Evolutionary conservation across 2,797 vertebrate genomes (phyloP), one percentile per base, ranked within the genome.

Genomic region (Falco concolor): DNA sequence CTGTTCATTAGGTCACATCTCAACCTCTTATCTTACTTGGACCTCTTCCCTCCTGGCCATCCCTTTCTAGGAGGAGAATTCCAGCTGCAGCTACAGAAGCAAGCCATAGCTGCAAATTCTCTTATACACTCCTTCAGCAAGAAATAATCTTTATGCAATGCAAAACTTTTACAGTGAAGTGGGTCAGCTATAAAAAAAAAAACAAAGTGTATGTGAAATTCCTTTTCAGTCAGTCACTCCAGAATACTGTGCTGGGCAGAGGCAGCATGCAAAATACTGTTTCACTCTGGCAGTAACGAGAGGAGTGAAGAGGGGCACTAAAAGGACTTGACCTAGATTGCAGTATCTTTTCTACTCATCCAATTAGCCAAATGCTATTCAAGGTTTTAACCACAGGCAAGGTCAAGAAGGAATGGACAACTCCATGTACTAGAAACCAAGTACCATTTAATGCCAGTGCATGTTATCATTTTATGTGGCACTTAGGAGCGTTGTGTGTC

Each of bases 291-390:
- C 76, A 67, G 83, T 3, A 30, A 21, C 0, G 4, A 67, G 61
- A 32, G 63, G 24, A 28, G 32, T 3, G 5, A 15, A 19, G 44
- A 49, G 50, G 22, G 32, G 69, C 64, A n/a, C 64, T 8, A 13
- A 59, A 17, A 60, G 61, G 77, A 15, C 30, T 25, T 91, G 94
- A 92, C 95, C 95, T 73, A 94, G 34, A 96, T 89, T 27, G 72
- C 56, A 63, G 20, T 2, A 21, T 60, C 89, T 87, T 63, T 73
- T 32, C 63, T 52, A 47, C 80, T 96, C 89, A 96, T 92, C 93
- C 95, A 24, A 94, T 94, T 57, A 95, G 69, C n/a, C 86, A 90
- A 75, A 80, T 23, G 84, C 90, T 92, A 12, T 25, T 70, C 50
- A 1, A 60, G 83, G 89, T 6, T 76, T 91, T 4, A 76, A 85